phyloP scores from a whole-genome alignment of 1,140 invertebrate species.

The Notospermus geniculatus region DNA sequence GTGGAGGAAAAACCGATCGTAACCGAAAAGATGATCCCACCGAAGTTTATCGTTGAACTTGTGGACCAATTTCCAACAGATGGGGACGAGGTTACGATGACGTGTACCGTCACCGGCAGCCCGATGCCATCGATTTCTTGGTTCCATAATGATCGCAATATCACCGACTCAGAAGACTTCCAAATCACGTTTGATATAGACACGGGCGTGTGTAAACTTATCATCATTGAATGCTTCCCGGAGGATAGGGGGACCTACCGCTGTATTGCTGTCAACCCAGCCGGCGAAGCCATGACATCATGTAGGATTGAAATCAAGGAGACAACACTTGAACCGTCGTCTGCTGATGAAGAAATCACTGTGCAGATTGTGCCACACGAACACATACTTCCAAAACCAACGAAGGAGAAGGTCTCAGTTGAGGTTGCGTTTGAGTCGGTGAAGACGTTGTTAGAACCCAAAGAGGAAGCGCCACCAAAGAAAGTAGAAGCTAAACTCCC shows the following conservation, averaged over 20 bases:
- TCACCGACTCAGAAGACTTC: conserved; percentile 54
- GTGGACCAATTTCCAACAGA: conserved; percentile 39
- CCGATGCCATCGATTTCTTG: conserved; percentile 51
- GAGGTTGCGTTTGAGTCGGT: background rate
- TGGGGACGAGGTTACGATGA: conserved; percentile 45
- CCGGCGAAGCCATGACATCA: conserved; percentile 69
- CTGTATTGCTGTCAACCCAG: conserved; percentile 81
- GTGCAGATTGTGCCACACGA: conserved; percentile 4
- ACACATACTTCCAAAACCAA: conserved; percentile 18
- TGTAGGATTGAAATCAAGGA: conserved; percentile 15
- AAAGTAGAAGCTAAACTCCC: conserved; percentile 22
- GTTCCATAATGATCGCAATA: conserved; percentile 53
- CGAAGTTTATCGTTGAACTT: conserved; percentile 41
- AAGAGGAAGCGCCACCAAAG: conserved; percentile 1
- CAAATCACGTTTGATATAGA: conserved; percentile 51
- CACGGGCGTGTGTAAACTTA: conserved; percentile 47
- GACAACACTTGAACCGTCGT: conserved; percentile 18
- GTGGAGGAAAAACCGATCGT: conserved; percentile 28
- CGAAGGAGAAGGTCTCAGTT: conserved; percentile 11
- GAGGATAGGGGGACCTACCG: conserved; percentile 60
- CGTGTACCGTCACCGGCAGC: conserved; percentile 45
- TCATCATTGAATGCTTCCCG: conserved; percentile 57
- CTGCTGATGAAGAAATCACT: conserved; percentile 23
- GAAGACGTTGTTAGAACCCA: conserved; percentile 1
- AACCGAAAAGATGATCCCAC: conserved; percentile 44